Evolutionary conservation across 2,113 vertebrate genomes (phyloP), one percentile per base, ranked within the genome.

Genomic region (Scomber scombrus): DNA sequence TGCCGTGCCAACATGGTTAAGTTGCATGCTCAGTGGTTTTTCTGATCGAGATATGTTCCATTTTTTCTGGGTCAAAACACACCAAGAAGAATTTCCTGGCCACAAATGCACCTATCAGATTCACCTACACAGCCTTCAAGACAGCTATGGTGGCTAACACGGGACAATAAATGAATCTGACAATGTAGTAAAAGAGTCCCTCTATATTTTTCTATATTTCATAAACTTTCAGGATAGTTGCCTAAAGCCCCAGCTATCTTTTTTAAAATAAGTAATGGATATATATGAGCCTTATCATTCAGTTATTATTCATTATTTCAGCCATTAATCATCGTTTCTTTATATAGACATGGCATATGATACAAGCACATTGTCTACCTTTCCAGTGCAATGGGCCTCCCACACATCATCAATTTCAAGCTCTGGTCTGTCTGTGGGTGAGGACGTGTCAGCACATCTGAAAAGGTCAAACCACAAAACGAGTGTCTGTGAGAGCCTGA

Each of bases 381-480:
- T 71, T 61, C 19, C 2, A 0, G 6, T 62, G 51, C n/a, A 47
- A 14, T 15, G 50, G 46, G 34, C 83, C 65, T 45, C 71, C 73
- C 47, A 75, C 80, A 29, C 73, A 5, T 54, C 40, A 26, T 34
- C 45, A 45, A 11, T 58, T 66, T 81, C 6, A 62, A 19, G 14
- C 15, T 61, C 26, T 69, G 45, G n/a, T 56, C 26, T 82, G 14
- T 60, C 63, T 85, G 73, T 56, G 73, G 73, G 56, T 50, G 55
- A 60, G 55, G 45, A 57, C 0, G 4, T 18, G 71, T 80, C 7
- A 11, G 64, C 31, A 26, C 10, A 19, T 74, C 23, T 61, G 3
- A 74, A 86, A 89, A 91, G 82, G 91, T 88, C 82, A 89, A 86
- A 85, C 91, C 92, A 83, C 88, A 71, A 81, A 72, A 11, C 40